These are phyloP conservation scores for Scaptomyza tumidula DNA, from an alignment of 2,888 invertebrate genomes.

Conservation along the genomic window DNA sequence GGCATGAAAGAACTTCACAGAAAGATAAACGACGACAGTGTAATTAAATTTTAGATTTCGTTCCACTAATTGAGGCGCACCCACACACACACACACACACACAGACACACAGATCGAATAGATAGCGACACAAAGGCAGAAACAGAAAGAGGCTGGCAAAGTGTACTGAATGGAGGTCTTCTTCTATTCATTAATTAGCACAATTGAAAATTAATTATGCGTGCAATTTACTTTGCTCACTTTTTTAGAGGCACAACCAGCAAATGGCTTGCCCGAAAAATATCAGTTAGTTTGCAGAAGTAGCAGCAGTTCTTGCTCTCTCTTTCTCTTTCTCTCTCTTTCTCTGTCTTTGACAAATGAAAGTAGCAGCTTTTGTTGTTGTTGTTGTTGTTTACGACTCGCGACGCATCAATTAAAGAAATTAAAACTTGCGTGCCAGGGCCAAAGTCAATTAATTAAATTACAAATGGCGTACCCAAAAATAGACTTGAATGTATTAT, in stretches of 20 bases:
- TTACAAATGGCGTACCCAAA: conserved; percentile 54
- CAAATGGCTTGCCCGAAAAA: conserved; percentile 35
- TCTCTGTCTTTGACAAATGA: conserved; percentile 35
- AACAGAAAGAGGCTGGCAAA: conserved; percentile 8
- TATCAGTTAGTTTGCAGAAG: conserved; percentile 2
- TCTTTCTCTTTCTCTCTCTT: not conserved
- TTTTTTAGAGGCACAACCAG: conserved; percentile 44
- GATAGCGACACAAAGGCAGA: conserved; percentile 18
- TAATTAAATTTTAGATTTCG: conserved; percentile 69
- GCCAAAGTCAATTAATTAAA: conserved; percentile 80
- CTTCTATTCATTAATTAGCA: conserved; percentile 76
- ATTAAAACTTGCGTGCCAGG: conserved; percentile 75
- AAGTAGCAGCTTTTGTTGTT: conserved; percentile 25
- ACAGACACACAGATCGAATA: conserved; percentile 32
- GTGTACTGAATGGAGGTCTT: conserved; percentile 21
- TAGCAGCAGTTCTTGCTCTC: not conserved
- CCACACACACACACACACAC: too few species aligned
- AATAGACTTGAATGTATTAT: conserved; percentile 28
- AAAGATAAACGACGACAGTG: conserved; percentile 35
- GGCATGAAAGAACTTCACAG: conserved; percentile 2
- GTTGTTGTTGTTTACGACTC: conserved; percentile 41
- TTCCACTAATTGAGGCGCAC: conserved; percentile 41
- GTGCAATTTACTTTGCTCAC: conserved; percentile 80
- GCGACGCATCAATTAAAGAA: conserved; percentile 80
- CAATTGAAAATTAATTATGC: conserved; percentile 83